These are phyloP conservation scores for Helogale parvula DNA, from an alignment of 2,113 vertebrate species.

Conservation along the genomic window DNA sequence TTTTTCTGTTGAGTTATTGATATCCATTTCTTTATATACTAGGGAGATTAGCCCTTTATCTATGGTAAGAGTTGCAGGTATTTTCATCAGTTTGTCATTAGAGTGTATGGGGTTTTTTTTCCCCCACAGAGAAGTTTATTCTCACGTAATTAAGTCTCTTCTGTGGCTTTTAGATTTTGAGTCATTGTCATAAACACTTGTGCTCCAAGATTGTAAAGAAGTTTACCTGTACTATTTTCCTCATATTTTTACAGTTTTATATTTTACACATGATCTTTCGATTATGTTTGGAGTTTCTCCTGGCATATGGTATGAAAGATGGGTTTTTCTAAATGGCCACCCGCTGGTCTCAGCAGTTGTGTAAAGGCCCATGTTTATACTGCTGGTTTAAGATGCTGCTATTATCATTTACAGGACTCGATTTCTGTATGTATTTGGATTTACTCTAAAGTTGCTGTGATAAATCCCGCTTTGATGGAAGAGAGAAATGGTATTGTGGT, in stretches of 20 bases:
- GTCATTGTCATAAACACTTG: neutral
- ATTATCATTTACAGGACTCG: neutral
- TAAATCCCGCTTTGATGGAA: neutral
- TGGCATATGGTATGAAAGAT: neutral
- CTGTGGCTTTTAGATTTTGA: slow-evolving; percentile 19
- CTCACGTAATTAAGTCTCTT: neutral
- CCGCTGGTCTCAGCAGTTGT: neutral
- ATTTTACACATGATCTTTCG: neutral
- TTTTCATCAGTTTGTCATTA: neutral
- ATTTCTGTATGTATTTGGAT: neutral
- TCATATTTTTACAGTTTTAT: slow-evolving; percentile 11
- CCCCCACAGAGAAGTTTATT: neutral
- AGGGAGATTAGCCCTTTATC: neutral
- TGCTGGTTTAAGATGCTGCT: neutral
- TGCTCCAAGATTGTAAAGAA: neutral
- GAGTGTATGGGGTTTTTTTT: neutral
- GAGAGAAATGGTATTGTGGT: neutral
- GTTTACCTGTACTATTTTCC: neutral
- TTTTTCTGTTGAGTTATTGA: neutral
- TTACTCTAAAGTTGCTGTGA: neutral
- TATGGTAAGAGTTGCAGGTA: neutral
- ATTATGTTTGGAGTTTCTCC: neutral
- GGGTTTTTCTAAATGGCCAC: neutral
- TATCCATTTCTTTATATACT: neutral
- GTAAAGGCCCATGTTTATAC: neutral